These are phyloP conservation scores for Montipora efflorescens DNA, from an alignment of 64 coral and sea anemone genomes.

Conservation along the genomic window DNA sequence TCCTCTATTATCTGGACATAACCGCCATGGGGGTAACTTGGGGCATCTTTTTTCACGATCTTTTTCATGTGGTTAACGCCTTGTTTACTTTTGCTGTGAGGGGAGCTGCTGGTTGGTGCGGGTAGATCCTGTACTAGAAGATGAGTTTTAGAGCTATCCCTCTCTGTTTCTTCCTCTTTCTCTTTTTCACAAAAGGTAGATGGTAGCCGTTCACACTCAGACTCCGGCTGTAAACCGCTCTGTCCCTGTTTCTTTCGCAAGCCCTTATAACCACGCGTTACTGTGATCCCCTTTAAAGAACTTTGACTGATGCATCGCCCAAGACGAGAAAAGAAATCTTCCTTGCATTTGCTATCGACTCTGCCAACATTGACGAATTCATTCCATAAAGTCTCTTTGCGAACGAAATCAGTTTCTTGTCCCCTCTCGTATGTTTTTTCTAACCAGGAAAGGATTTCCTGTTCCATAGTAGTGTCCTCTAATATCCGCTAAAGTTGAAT, in stretches of 20 bases:
- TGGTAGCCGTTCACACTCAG: constrained; percentile 28
- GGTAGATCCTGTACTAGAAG: too few species aligned
- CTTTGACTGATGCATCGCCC: constrained; percentile 13
- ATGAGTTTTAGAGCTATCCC: too few species aligned
- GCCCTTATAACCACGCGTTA: neutral
- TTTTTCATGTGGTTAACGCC: neutral
- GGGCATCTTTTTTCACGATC: constrained; percentile 1
- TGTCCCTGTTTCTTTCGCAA: constrained; percentile 23
- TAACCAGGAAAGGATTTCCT: constrained; percentile 28
- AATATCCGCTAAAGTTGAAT: constrained; percentile 24
- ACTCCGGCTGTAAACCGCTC: neutral
- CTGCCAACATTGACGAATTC: neutral
- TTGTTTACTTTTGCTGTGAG: too few species aligned
- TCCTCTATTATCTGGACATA: neutral
- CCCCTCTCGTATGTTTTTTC: neutral
- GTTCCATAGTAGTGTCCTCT: constrained; percentile 6
- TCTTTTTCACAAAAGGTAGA: constrained; percentile 33
- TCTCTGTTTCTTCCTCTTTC: too few species aligned
- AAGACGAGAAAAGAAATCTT: constrained; percentile 6
- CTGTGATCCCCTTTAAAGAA: constrained; percentile 2
- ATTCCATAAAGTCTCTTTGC: neutral
- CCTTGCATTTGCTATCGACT: neutral
- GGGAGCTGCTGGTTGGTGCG: too few species aligned
- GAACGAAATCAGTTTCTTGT: constrained; percentile 15
- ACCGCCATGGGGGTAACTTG: neutral